These are phyloP conservation scores for Allygus modestus DNA, from an alignment of 2,888 invertebrate species.

Conservation along the genomic window DNA sequence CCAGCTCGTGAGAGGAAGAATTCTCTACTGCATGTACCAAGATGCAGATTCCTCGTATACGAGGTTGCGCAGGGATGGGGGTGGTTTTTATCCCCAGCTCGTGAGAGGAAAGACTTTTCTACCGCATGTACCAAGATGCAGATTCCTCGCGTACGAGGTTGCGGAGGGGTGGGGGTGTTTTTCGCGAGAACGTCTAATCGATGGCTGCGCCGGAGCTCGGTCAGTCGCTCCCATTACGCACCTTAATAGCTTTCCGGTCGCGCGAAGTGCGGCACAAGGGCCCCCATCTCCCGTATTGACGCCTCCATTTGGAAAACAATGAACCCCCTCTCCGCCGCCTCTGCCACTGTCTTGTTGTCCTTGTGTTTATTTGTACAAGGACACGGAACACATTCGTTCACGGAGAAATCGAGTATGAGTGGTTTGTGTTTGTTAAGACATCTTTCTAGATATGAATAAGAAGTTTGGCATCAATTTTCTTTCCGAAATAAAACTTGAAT, in stretches of 20 bases:
- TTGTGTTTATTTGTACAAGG: slow-evolving; percentile 30
- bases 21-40: slow-evolving; percentile 13
- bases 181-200: slow-evolving; percentile 64
- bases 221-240: slow-evolving; percentile 81
- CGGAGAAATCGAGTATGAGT: not conserved
- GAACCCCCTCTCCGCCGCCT: slow-evolving; percentile 45
- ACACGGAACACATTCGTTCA: slow-evolving; percentile 30
- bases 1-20: not conserved
- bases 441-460: no score
- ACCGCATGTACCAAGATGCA: no score
- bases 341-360: slow-evolving; percentile 36
- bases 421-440: not conserved
- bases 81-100: no score
- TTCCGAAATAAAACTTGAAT: no score
- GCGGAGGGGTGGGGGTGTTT: slow-evolving; percentile 57
- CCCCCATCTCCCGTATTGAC: slow-evolving; percentile 61
- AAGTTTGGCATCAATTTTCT: no score
- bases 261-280: slow-evolving; percentile 71
- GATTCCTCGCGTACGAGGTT: slow-evolving; percentile 60
- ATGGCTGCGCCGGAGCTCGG: slow-evolving; percentile 66
- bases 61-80: slow-evolving; percentile 29
- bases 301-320: slow-evolving; percentile 63
- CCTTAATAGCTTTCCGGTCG: slow-evolving; percentile 82
- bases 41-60: slow-evolving; percentile 61
- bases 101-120: no score